A percentile compares a stretch with the other conserved stretches of the same genome.
Evolutionary conservation across 2,888 invertebrate species (phyloP).

Genomic region (Catonia carolina): DNA sequence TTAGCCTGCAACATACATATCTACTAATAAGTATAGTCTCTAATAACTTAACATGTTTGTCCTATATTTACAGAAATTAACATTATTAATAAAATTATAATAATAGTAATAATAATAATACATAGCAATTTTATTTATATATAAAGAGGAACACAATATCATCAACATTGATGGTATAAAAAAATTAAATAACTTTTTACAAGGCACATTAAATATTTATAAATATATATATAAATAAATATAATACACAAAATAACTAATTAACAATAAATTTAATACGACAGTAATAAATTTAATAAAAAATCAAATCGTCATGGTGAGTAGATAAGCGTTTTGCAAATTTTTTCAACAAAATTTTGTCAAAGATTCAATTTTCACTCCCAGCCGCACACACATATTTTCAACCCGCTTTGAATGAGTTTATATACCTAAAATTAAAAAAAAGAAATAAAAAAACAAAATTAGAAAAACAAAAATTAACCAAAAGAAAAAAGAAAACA

Average conservation of each 20-base stretch:
- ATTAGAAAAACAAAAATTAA: slow-evolving; percentile 18
- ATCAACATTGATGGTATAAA: too few relatives aligned
- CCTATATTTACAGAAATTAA: slow-evolving; percentile 21
- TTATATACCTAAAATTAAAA: slow-evolving; percentile 25
- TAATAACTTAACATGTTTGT: slow-evolving; percentile 21
- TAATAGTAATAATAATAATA: slow-evolving; percentile 1
- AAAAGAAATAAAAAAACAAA: slow-evolving; percentile 24
- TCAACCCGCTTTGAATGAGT: neutral
- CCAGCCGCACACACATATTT: slow-evolving; percentile 4
- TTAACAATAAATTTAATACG: too few relatives aligned
- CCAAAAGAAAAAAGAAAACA: slow-evolving; percentile 7
- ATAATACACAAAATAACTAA: too few relatives aligned
- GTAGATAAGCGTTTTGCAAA: too few relatives aligned
- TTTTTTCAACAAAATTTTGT: too few relatives aligned
- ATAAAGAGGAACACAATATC: slow-evolving; percentile 2
- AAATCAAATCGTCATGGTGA: too few relatives aligned
- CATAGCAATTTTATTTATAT: neutral
- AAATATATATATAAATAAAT: too few relatives aligned
- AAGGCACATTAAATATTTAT: too few relatives aligned
- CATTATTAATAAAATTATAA: slow-evolving; percentile 24
- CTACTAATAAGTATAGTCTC: slow-evolving; percentile 16
- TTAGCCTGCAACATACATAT: too few relatives aligned
- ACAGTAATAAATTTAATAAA: too few relatives aligned
- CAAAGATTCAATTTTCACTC: neutral
- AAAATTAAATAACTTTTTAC: too few relatives aligned